phyloP scores from a whole-genome alignment of 2,888 invertebrate species.

The Phaonia tiefii region DNA sequence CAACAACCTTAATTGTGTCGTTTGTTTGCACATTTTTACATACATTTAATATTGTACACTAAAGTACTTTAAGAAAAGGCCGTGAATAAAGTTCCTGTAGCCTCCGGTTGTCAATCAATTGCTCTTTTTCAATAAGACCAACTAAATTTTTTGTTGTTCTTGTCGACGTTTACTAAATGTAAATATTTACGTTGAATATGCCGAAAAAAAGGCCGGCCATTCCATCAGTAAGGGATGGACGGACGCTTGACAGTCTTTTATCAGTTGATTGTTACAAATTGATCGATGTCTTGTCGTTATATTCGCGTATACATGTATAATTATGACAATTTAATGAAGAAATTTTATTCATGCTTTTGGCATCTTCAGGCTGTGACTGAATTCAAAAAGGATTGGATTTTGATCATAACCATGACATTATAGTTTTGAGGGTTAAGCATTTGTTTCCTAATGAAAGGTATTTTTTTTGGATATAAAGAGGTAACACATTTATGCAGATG shows the following conservation, averaged over 20 bases:
- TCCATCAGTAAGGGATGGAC: background rate
- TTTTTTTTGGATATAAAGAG: too few species aligned
- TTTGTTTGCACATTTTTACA: too few species aligned
- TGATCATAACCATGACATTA: slow-evolving; percentile 39
- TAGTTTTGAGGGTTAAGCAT: slow-evolving; percentile 43
- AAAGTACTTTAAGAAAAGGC: slow-evolving; percentile 6
- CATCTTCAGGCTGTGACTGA: background rate
- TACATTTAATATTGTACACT: too few species aligned
- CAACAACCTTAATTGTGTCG: too few species aligned
- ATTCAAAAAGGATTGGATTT: slow-evolving; percentile 13
- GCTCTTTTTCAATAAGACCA: slow-evolving; percentile 36
- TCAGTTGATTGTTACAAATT: slow-evolving; percentile 37
- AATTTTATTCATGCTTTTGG: slow-evolving; percentile 62
- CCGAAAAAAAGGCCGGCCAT: background rate
- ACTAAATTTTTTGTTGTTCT: background rate
- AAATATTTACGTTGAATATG: slow-evolving; percentile 44
- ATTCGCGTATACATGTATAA: slow-evolving; percentile 7
- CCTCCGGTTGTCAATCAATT: slow-evolving; percentile 57
- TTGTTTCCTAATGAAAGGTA: slow-evolving; percentile 36
- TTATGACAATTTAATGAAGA: slow-evolving; percentile 55
- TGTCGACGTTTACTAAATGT: slow-evolving; percentile 20
- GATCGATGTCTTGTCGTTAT: slow-evolving; percentile 20
- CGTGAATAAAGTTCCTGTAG: slow-evolving; percentile 21
- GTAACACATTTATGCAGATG: too few species aligned
- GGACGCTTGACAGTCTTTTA: slow-evolving; percentile 3